phyloP scores from a whole-genome alignment of 2,113 vertebrate genomes.

The Zosterops hypoxanthus region DNA sequence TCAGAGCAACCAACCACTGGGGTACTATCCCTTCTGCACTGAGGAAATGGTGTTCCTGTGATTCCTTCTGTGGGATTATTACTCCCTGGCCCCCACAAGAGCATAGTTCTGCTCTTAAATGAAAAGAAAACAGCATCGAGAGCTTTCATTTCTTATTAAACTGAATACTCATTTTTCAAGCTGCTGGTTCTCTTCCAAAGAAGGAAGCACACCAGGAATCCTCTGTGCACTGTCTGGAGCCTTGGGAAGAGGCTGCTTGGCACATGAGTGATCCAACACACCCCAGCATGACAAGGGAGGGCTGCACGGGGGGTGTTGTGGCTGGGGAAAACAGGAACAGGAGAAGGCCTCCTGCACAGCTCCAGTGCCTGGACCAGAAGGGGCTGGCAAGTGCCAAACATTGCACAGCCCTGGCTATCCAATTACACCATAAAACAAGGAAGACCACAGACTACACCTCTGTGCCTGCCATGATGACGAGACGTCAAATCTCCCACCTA shows the following conservation, averaged over 20 bases:
- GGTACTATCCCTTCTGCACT: neutral
- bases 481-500: neutral
- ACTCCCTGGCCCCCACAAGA: fast-evolving
- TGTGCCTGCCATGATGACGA: neutral
- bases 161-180: neutral
- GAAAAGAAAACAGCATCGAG: neutral
- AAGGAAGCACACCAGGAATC: neutral
- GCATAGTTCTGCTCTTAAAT: neutral
- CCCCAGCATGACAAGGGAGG: fast-evolving
- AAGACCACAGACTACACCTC: neutral
- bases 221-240: neutral
- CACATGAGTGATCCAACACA: neutral
- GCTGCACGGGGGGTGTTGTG: fast-evolving
- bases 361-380: neutral
- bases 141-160: neutral
- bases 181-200: neutral
- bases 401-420: neutral
- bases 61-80: neutral
- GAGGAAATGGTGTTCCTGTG: neutral
- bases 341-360: neutral
- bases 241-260: neutral
- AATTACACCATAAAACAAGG: neutral
- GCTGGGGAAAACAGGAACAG: neutral
- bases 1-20: neutral
- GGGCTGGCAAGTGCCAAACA: neutral